A percentile compares a stretch with the other conserved stretches of the same genome.
Conservation (phyloP, 2,888 invertebrate genomes). For the Epistrophella euchroma region DNA sequence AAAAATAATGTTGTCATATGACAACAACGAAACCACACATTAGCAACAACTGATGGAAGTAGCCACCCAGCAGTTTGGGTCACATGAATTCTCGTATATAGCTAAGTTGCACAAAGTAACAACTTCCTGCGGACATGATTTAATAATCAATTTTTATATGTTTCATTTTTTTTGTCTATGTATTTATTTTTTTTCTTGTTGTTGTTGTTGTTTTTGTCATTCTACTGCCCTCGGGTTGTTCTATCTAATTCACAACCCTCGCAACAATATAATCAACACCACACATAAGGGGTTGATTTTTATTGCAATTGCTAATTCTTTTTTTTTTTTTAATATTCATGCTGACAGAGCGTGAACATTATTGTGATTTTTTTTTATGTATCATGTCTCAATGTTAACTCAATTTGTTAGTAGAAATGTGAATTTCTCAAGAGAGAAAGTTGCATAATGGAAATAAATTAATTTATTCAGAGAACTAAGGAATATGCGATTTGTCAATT, state of each 20-base stretch:
- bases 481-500: not conserved
- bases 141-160: constrained; percentile 48
- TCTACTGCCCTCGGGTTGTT: not conserved
- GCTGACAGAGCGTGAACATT: constrained; percentile 49
- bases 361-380: not conserved
- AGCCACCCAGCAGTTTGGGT: not conserved
- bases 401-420: constrained; percentile 5
- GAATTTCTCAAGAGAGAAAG: constrained; percentile 14
- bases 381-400: constrained; percentile 14
- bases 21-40: constrained; percentile 4
- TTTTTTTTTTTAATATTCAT: constrained; percentile 38
- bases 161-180: not conserved
- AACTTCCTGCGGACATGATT: constrained; percentile 61
- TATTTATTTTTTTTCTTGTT: not conserved
- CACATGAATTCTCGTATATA: not conserved
- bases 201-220: not conserved
- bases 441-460: constrained; percentile 3
- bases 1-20: constrained; percentile 8
- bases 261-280: not conserved
- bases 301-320: constrained; percentile 17
- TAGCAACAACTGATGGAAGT: not conserved
- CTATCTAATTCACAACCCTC: constrained; percentile 36
- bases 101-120: constrained; percentile 30
- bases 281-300: not conserved
- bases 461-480: not conserved